Percentiles rank a stretch among this genome's conserved stretches.
These are phyloP conservation scores for Agrochola macilenta DNA, from an alignment of 2,888 invertebrate genomes.

Conservation along the genomic window DNA sequence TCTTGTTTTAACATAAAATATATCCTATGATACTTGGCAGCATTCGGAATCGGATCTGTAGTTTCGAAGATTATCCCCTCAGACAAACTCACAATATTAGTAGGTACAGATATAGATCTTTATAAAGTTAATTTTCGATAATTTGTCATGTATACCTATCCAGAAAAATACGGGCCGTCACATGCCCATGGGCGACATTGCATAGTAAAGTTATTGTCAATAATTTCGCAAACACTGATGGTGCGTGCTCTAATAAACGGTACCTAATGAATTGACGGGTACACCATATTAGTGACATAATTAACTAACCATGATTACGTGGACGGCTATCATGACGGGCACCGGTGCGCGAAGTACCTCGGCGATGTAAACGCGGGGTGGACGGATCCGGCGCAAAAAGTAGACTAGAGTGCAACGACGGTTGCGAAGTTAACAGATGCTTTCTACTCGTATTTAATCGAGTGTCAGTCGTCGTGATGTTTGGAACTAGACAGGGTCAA, in stretches of 20 bases:
- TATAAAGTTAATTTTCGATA: too few species aligned
- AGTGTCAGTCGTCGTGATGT: constrained; percentile 19
- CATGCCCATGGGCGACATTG: too few species aligned
- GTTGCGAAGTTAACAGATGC: constrained; percentile 9
- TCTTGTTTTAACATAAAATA: too few species aligned
- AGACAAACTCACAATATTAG: too few species aligned
- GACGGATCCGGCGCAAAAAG: constrained; percentile 37
- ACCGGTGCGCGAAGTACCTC: constrained; percentile 50
- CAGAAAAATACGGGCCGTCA: too few species aligned
- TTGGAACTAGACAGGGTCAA: constrained; percentile 1
- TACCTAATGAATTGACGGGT: constrained; percentile 29
- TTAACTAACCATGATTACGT: constrained; percentile 43
- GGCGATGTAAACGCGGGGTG: constrained; percentile 12
- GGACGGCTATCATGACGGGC: constrained; percentile 41
- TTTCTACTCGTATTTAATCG: constrained; percentile 13
- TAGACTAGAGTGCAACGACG: constrained; percentile 6
- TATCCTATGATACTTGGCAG: too few species aligned
- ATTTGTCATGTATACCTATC: too few species aligned
- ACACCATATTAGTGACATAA: constrained; percentile 41
- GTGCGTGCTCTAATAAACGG: background rate
- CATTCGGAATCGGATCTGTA: too few species aligned
- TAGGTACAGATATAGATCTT: too few species aligned
- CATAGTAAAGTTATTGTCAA: background rate
- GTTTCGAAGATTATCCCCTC: too few species aligned
- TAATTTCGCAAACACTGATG: background rate